Evolutionary conservation across 2,797 vertebrate genomes (phyloP).

Genomic region (Sorex maritimensis): DNA sequence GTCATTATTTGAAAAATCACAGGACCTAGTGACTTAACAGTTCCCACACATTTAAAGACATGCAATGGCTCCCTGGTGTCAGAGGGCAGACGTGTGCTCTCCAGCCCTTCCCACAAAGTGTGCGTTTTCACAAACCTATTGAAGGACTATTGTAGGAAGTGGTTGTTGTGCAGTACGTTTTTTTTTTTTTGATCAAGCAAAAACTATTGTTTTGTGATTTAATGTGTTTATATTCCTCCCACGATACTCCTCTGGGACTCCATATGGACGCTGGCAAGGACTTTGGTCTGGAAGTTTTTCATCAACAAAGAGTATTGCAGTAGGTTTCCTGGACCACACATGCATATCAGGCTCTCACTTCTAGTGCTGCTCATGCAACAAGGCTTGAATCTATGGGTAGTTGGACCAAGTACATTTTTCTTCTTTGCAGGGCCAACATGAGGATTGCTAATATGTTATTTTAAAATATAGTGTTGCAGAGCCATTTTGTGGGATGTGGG

Average conservation of each 20-base stretch:
- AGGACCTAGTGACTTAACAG: not conserved
- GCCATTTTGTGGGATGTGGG: not conserved
- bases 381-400: not conserved
- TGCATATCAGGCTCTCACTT: not conserved
- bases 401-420: not conserved
- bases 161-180: not conserved
- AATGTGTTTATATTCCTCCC: not conserved
- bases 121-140: not conserved
- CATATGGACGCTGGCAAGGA: not conserved
- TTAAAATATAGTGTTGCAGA: conserved; percentile 3
- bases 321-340: too few species aligned
- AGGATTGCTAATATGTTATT: conserved; percentile 41
- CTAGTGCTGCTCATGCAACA: not conserved
- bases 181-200: too few species aligned
- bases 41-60: conserved; percentile 19
- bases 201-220: not conserved
- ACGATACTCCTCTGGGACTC: not conserved
- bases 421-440: not conserved
- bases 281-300: not conserved
- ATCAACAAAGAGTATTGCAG: not conserved
- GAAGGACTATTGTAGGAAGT: not conserved
- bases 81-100: not conserved
- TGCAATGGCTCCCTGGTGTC: not conserved
- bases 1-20: conserved; percentile 57
- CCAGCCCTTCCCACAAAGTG: not conserved